Conservation (phyloP, 2,888 invertebrate genomes). For the Cerastoderma edule region DNA sequence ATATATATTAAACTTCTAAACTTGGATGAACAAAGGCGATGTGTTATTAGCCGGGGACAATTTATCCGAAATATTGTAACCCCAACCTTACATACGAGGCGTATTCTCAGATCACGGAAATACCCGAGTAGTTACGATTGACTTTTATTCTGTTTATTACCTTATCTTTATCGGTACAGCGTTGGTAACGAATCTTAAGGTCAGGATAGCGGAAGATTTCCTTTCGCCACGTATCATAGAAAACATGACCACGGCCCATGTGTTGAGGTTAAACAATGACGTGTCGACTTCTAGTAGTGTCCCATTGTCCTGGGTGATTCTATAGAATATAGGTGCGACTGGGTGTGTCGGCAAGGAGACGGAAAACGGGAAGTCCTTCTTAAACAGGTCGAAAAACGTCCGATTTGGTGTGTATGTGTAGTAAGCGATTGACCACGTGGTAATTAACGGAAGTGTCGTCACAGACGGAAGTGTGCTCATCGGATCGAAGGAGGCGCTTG, state of each 20-base stretch:
- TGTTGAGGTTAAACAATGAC: not conserved
- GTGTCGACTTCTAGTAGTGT: constrained; percentile 9
- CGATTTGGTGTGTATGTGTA: not conserved
- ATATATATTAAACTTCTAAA: no score
- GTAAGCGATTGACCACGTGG: constrained; percentile 28
- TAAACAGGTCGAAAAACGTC: not conserved
- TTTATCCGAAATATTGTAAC: no score
- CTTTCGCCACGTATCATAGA: not conserved
- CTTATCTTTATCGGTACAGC: not conserved
- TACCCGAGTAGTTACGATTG: no score
- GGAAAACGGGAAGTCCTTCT: not conserved
- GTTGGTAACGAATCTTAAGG: not conserved
- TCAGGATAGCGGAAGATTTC: not conserved
- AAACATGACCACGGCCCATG: not conserved
- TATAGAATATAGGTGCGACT: constrained; percentile 7
- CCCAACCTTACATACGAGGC: no score
- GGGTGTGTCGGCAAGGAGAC: not conserved
- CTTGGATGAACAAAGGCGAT: no score
- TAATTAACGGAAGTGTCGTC: constrained; percentile 1
- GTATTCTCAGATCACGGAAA: no score
- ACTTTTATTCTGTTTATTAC: not conserved
- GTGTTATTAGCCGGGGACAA: no score
- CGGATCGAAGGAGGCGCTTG: constrained; percentile 35
- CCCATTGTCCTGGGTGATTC: not conserved
- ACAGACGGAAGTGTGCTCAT: constrained; percentile 20